Evolutionary conservation across 2,888 invertebrate genomes (phyloP).

Genomic region (Campaea margaritaria): DNA sequence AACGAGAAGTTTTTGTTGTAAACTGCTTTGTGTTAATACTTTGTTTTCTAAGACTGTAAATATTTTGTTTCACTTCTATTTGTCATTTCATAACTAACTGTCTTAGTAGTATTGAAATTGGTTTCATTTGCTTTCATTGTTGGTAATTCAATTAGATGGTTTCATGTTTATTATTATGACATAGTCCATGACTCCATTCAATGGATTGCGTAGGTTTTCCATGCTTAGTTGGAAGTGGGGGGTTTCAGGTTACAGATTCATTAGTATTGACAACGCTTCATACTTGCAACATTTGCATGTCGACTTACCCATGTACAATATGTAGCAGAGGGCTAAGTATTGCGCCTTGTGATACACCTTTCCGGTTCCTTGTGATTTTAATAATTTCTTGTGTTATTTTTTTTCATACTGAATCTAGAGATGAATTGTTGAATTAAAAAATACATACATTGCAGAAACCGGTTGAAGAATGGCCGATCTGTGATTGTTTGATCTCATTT

Average conservation of each 20-base stretch:
- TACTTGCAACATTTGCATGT: slow-evolving; percentile 27
- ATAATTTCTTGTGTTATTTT: neutral
- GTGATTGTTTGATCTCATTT: slow-evolving; percentile 99
- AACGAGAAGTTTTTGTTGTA: slow-evolving; percentile 1
- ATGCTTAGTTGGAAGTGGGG: slow-evolving; percentile 56
- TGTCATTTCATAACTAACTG: slow-evolving; percentile 39
- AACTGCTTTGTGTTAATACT: slow-evolving; percentile 13
- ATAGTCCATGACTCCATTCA: slow-evolving; percentile 52
- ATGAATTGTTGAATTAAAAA: slow-evolving; percentile 7
- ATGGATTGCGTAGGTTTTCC: slow-evolving; percentile 56
- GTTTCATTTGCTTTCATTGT: slow-evolving; percentile 22
- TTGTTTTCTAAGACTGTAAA: slow-evolving; percentile 29
- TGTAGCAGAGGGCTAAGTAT: slow-evolving; percentile 30
- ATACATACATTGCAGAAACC: slow-evolving; percentile 88
- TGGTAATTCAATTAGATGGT: slow-evolving; percentile 22
- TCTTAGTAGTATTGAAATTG: slow-evolving; percentile 27
- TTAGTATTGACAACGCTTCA: slow-evolving; percentile 34
- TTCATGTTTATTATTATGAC: slow-evolving; percentile 27
- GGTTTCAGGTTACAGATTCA: slow-evolving; percentile 57
- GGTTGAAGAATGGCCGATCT: slow-evolving; percentile 98
- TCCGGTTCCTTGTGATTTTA: slow-evolving; percentile 3
- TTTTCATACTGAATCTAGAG: neutral
- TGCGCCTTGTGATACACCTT: slow-evolving; percentile 34
- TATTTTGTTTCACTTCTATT: slow-evolving; percentile 45
- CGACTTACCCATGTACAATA: slow-evolving; percentile 25